These are phyloP conservation scores for Sarcophaga caerulescens DNA, from an alignment of 2,888 invertebrate species.

Conservation along the genomic window DNA sequence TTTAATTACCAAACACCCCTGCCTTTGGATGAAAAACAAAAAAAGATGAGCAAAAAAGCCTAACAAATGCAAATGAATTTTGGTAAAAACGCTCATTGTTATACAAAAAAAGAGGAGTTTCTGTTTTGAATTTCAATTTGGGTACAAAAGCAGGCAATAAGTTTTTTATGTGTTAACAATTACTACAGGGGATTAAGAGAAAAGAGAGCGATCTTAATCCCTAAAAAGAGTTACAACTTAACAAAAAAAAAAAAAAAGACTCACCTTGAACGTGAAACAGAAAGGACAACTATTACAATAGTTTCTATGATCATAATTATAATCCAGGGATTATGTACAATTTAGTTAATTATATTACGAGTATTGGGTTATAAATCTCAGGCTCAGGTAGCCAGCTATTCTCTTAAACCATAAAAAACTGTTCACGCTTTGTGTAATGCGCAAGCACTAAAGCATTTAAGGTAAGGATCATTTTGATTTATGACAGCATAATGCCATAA, in stretches of 20 bases:
- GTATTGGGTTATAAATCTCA: conserved; percentile 49
- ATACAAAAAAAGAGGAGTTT: neutral
- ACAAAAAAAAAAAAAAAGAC: no score
- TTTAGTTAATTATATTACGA: conserved; percentile 71
- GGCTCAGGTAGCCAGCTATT: conserved; percentile 42
- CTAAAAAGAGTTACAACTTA: neutral
- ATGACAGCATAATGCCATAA: no score
- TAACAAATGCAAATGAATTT: no score
- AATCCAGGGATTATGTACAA: conserved; percentile 75
- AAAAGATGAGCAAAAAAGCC: neutral
- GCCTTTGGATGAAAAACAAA: neutral
- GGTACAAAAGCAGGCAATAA: neutral
- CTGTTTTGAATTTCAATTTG: neutral
- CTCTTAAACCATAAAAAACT: conserved; percentile 15
- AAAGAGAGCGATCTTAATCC: neutral
- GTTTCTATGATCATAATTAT: conserved; percentile 70
- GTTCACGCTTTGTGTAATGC: neutral
- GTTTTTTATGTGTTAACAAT: neutral
- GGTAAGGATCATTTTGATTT: no score
- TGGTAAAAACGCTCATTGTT: no score
- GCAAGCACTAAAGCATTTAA: neutral
- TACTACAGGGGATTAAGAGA: neutral
- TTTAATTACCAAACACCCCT: neutral
- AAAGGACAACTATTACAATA: no score
- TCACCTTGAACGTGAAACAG: no score